Evolutionary conservation across 2,888 invertebrate species (phyloP).

Genomic region (Ctenicera cuprea): DNA sequence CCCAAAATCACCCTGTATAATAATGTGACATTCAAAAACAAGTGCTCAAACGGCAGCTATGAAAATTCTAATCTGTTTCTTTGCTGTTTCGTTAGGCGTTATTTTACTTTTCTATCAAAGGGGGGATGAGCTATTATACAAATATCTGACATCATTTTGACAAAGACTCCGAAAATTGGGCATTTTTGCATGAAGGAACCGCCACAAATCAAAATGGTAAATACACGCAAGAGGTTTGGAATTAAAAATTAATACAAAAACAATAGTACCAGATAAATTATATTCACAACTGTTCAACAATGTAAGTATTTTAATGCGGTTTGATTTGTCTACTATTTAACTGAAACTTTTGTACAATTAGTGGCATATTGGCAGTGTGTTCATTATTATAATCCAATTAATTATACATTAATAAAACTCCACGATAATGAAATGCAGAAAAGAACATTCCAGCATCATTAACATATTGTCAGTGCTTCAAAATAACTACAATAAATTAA

Average conservation of each 20-base stretch:
- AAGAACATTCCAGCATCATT: slow-evolving; percentile 9
- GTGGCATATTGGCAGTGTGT: slow-evolving; percentile 33
- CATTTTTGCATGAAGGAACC: no score
- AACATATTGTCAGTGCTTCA: slow-evolving; percentile 20
- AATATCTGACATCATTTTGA: no score
- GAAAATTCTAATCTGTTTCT: no score
- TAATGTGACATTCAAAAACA: no score
- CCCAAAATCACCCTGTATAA: no score
- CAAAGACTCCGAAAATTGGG: no score
- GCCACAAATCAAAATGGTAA: no score
- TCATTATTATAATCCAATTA: slow-evolving; percentile 23
- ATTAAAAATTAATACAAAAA: not conserved
- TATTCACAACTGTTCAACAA: slow-evolving; percentile 26
- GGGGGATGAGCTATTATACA: no score
- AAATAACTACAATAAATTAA: slow-evolving; percentile 26
- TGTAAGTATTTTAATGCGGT: slow-evolving; percentile 19
- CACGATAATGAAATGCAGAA: slow-evolving; percentile 1
- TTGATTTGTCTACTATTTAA: slow-evolving; percentile 1
- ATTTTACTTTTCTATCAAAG: no score
- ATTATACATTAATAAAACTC: slow-evolving; percentile 13
- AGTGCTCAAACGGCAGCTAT: no score
- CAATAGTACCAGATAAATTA: slow-evolving; percentile 24
- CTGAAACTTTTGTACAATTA: slow-evolving; percentile 32
- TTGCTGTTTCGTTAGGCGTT: no score
- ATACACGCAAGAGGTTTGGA: no score